phyloP scores from a whole-genome alignment of 1,140 invertebrate species.

The Lucilia cuprina region DNA sequence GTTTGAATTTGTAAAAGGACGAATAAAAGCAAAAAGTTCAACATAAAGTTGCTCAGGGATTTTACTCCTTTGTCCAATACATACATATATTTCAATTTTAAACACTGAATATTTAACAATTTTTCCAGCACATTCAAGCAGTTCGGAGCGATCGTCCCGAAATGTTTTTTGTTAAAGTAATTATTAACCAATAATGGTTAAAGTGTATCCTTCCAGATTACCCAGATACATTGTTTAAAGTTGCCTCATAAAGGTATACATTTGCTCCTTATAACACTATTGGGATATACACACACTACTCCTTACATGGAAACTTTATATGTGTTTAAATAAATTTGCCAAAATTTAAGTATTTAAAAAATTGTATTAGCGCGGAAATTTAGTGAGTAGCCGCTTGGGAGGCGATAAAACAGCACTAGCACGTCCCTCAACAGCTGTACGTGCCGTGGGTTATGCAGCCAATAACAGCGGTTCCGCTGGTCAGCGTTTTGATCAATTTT shows the following conservation, averaged over 20 bases:
- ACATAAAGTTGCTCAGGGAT: background rate
- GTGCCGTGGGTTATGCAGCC: slow-evolving; percentile 92
- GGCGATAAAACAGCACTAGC: slow-evolving; percentile 56
- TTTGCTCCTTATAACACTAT: no score
- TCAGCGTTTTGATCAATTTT: slow-evolving; percentile 77
- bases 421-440: slow-evolving; percentile 94
- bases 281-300: background rate
- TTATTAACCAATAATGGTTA: no score
- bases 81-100: background rate
- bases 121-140: background rate
- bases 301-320: background rate
- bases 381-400: slow-evolving; percentile 48
- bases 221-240: no score
- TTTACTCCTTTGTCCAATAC: background rate
- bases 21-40: background rate
- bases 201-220: no score
- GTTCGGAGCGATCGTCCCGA: no score
- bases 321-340: background rate
- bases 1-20: background rate
- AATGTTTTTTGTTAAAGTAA: no score
- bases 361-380: slow-evolving; percentile 49
- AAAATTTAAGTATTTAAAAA: background rate
- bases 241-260: no score
- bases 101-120: background rate
- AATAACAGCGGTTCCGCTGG: slow-evolving; percentile 64